phyloP scores from a whole-genome alignment of 2,113 vertebrate species.

The Hyperoodon ampullatus region DNA sequence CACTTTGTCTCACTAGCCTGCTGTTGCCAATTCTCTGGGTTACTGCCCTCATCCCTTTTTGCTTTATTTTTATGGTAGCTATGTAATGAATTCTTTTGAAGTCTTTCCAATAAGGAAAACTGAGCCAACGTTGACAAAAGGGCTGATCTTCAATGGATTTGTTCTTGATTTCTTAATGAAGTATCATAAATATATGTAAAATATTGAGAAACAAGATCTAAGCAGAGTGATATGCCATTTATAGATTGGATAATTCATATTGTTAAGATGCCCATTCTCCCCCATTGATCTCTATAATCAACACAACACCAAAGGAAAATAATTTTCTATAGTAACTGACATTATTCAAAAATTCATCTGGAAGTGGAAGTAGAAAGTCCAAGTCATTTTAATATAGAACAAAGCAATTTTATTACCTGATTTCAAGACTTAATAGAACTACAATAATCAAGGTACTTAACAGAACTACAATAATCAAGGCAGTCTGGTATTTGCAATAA shows the following conservation, averaged over 20 bases:
- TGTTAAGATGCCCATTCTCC: background rate
- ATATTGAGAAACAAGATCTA: background rate
- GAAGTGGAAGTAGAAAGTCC: background rate
- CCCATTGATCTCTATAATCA: background rate
- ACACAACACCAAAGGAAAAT: background rate
- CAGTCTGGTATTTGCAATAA: background rate
- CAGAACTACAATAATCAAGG: background rate
- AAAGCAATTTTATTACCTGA: background rate
- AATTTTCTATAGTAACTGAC: background rate
- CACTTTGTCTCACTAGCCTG: too few species aligned
- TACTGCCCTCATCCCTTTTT: background rate
- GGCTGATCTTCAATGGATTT: background rate
- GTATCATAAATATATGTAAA: background rate
- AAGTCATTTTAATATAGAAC: background rate
- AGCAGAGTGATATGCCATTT: background rate
- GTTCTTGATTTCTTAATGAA: background rate
- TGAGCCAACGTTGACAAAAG: background rate
- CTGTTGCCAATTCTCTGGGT: background rate
- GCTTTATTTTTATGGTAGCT: background rate
- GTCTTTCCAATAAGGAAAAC: background rate
- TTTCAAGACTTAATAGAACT: background rate
- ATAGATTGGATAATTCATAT: background rate
- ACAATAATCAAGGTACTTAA: background rate
- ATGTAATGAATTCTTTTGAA: background rate
- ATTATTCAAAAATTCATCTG: background rate